A percentile compares a stretch with the other conserved stretches of the same genome.
Evolutionary conservation across 1,140 invertebrate genomes (phyloP).

Genomic region (Euborellia annulipes): DNA sequence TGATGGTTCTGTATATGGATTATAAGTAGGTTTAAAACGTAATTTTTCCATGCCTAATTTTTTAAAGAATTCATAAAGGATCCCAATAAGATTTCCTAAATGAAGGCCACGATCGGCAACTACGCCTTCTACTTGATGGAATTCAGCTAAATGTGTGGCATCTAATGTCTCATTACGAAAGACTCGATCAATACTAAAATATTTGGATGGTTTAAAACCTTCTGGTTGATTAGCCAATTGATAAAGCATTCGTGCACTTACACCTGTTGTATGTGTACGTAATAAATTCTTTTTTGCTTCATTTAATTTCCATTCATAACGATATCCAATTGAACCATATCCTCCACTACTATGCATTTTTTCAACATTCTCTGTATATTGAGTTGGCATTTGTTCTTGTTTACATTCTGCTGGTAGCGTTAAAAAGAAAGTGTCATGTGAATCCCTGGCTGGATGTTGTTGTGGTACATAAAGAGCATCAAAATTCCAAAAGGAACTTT

Average conservation of each 20-base stretch:
- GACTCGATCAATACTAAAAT: conserved; percentile 97
- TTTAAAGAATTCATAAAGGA: conserved; percentile 80
- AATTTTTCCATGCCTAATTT: conserved; percentile 86
- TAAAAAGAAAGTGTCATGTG: conserved; percentile 99
- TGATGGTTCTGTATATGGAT: conserved; percentile 98
- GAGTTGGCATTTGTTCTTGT: too few relatives aligned
- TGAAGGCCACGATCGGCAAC: conserved; percentile 82
- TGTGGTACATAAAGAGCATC: conserved; percentile 98
- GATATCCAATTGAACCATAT: conserved; percentile 79
- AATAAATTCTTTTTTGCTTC: conserved; percentile 95
- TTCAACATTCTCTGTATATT: conserved; percentile 84
- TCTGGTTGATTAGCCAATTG: conserved; percentile 62
- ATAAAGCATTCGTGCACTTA: conserved; percentile 91
- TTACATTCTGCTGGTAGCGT: too few relatives aligned
- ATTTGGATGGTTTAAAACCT: conserved; percentile 79
- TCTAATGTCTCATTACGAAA: conserved; percentile 98
- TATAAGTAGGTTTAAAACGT: conserved; percentile 97
- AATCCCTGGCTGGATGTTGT: conserved; percentile 96
- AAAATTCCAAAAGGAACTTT: conserved; percentile 99
- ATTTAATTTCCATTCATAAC: conserved; percentile 86
- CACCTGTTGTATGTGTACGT: conserved; percentile 94
- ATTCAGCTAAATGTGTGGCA: conserved; percentile 97
- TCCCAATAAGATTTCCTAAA: conserved; percentile 77
- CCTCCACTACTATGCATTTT: conserved; percentile 83
- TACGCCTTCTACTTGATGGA: conserved; percentile 98